Evolutionary conservation across 2,888 invertebrate genomes (phyloP), one percentile per base, ranked within the genome.

Genomic region (Erebia palarica): DNA sequence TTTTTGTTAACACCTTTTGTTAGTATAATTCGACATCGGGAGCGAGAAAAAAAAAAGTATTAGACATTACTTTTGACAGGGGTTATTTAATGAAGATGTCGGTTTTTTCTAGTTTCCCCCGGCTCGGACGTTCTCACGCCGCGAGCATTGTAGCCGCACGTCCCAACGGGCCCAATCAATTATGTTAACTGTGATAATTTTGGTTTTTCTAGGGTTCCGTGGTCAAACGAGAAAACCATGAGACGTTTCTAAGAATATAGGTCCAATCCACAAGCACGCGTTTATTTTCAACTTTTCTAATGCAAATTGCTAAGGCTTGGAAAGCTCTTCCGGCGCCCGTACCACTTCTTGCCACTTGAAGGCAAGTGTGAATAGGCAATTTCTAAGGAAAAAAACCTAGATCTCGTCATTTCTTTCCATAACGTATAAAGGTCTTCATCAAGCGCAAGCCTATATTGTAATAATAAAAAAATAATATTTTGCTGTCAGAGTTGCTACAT

Each of bases 1-100:
- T 91, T 92, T 93, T 91, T 88, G 90, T 92, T 92, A 88, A 92
- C 93, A 92, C 92, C 92, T 92, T 91, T 92, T 91, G 90, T 90
- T 89, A 85, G 86, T 90, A 91, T 92, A 92, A 92, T 92, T 92
- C 90, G 90, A 92, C 89, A 91, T 90, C 90, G 87, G 92, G 89
- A 91, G 90, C 89, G 87, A 84, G 86, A 87, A 90, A 90, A 88
- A 90, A 88, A 91, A 63, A 68, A 70, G 84, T 86, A 88, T 88
- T 91, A 89, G 87, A 90, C 90, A 91, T 91, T 91, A 90, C 87
- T 88, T 66, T 91, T 91, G 92, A 93, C 92, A 92, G 90, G 89
- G 89, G 91, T 86, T 92, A 92, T 90, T 92, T 92, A 92, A 93
- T 92, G 92, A 91, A 92, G 92, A 89, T 86, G 89, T 93, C 79